Conservation (phyloP, 1,140 invertebrate species). For the Zaprionus ghesquierei region DNA sequence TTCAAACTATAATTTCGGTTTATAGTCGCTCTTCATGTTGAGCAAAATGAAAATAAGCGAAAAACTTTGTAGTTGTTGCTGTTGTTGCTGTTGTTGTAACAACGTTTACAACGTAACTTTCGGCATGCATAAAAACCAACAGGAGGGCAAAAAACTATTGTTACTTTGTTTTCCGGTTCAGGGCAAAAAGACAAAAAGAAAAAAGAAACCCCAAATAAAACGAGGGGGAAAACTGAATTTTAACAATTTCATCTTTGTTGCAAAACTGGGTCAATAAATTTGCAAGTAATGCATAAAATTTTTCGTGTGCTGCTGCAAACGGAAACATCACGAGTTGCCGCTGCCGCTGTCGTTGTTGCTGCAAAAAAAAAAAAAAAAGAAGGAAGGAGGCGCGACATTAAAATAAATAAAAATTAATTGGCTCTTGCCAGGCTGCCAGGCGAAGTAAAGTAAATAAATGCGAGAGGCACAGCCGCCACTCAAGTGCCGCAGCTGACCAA, state of each 20-base stretch:
- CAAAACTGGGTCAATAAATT: constrained; percentile 52
- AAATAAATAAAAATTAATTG: constrained; percentile 65
- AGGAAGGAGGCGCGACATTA: constrained; percentile 25
- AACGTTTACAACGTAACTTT: constrained; percentile 35
- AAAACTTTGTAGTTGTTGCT: constrained; percentile 25
- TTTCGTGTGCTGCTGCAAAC: neutral
- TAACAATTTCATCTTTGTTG: constrained; percentile 50
- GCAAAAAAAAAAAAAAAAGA: no score
- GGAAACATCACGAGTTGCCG: constrained; percentile 8
- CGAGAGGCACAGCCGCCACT: constrained; percentile 13
- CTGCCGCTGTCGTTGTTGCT: no score
- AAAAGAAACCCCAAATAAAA: neutral
- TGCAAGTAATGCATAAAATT: constrained; percentile 54
- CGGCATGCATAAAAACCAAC: constrained; percentile 19
- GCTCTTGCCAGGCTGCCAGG: constrained; percentile 4
- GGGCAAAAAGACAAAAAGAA: constrained; percentile 5
- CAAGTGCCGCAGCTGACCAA: constrained; percentile 34
- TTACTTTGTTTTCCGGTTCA: constrained; percentile 43
- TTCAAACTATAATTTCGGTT: constrained; percentile 26
- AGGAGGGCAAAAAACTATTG: constrained; percentile 21
- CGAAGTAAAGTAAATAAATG: constrained; percentile 38
- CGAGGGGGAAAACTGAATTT: constrained; percentile 23
- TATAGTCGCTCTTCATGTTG: neutral
- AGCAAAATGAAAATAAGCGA: neutral
- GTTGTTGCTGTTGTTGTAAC: constrained; percentile 12